A percentile compares a stretch with the other conserved stretches of the same genome.
Conservation (phyloP, 2,113 vertebrate genomes). For the Alaudala cheleensis region DNA sequence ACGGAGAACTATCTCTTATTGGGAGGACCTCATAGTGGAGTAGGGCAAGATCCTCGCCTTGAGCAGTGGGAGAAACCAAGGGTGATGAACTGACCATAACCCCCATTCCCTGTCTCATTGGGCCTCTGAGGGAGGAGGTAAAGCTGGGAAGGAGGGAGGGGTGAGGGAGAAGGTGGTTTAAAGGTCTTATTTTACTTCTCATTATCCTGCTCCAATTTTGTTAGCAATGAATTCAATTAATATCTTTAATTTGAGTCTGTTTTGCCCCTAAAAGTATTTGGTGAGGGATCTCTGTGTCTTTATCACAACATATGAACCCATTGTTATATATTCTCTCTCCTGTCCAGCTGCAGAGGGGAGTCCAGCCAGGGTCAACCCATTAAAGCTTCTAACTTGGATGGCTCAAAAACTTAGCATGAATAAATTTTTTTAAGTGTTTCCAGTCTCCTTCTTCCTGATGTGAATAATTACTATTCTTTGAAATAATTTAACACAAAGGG, state of each 20-base stretch:
- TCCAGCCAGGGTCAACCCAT: neutral
- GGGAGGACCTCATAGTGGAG: neutral
- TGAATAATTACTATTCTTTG: neutral
- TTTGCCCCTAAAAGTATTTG: neutral
- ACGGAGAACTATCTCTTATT: neutral
- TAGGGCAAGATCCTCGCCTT: neutral
- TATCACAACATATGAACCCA: neutral
- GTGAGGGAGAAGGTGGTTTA: neutral
- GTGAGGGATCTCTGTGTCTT: neutral
- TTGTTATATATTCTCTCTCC: neutral
- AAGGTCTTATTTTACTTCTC: neutral
- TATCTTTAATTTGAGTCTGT: neutral
- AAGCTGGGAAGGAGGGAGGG: neutral
- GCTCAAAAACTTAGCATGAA: neutral
- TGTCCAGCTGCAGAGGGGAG: neutral
- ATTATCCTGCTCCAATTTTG: neutral
- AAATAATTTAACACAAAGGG: neutral
- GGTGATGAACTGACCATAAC: neutral
- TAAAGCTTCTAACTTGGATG: neutral
- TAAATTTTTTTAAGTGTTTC: neutral
- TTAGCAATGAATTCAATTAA: neutral
- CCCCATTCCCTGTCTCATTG: neutral
- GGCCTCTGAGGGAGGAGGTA: neutral
- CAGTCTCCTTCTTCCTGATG: neutral
- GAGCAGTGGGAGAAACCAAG: neutral